Base-by-base conservation (phyloP, 2,888 invertebrate species). In the Spilarctia lutea region DNA sequence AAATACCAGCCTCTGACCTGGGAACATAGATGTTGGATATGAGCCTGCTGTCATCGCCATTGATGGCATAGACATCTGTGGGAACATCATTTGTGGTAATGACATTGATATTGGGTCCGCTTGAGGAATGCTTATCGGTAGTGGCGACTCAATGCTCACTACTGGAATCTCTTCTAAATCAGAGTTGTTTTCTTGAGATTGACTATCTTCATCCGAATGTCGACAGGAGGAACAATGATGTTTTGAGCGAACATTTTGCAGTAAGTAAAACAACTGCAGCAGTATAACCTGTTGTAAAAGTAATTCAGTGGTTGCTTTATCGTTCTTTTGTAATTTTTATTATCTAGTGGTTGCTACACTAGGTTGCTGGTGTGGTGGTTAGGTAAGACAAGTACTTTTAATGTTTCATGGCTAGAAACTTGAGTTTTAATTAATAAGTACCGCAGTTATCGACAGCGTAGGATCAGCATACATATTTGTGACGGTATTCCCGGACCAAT, bases 171-270 rank as follows among this genome's bases (percentile, higher is more conserved):
- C 45, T 24, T 71, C 63, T 45, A 63, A 30, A 27, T 71, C 33
- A 45, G 33, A 65, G 45, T n/a, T 20, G 48, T n/a, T 71, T 71
- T 71, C 71, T 45, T 71, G 65, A 24, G 71, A 71, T 65, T 71
- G 33, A 48, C 71, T 71, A 45, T 65, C 71, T 4, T 71, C 45
- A 73, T 65, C 71, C 1, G 60, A 71, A 71, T 71, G 20, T 6
- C 4, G 11, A 24, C 30, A 30, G 10, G 13, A 3, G 6, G 42
- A 11, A 6, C 63, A 63, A 30, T 63, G 18, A 63, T 63, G 63
- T 63, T 63, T 63, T 63, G 63, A 30, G 30, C 30, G 63, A 30
- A 63, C 75, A 52, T 71, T 72, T 52, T 75, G 75, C 24, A 78
- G 60, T 71, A 67, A 42, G 73, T 72, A 68, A 42, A 68, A 65